Evolutionary conservation across 1,140 invertebrate genomes (phyloP).

Genomic region (Druon quercuslanigerum): DNA sequence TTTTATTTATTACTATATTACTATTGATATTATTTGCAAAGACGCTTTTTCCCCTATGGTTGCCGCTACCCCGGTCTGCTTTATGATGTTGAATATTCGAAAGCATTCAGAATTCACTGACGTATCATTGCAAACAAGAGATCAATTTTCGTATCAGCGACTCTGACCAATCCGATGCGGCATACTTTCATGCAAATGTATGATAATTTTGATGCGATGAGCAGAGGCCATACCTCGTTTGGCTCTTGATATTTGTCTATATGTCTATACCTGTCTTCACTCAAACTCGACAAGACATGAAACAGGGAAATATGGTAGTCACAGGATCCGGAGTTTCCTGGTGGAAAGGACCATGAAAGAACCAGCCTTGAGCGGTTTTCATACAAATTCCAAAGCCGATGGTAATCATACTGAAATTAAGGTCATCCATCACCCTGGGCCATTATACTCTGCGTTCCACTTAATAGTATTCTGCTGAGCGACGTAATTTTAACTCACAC

Average conservation of each 20-base stretch:
- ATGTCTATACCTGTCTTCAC: background rate
- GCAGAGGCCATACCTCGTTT: background rate
- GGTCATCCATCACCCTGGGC: conserved; percentile 66
- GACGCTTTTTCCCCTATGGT: too few species aligned
- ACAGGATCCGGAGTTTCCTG: conserved; percentile 17
- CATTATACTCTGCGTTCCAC: conserved; percentile 62
- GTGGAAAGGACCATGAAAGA: conserved; percentile 50
- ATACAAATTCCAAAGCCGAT: conserved; percentile 65
- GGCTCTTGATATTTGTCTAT: conserved; percentile 6
- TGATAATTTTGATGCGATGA: conserved; percentile 42
- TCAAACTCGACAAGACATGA: background rate
- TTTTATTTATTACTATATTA: too few species aligned
- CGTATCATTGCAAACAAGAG: background rate
- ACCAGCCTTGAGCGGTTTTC: conserved; percentile 62
- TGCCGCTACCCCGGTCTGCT: too few species aligned
- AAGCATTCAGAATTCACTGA: too few species aligned
- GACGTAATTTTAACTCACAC: conserved; percentile 64
- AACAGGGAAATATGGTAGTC: background rate
- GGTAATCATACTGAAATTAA: conserved; percentile 71
- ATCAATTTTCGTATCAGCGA: conserved; percentile 12
- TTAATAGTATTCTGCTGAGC: conserved; percentile 67
- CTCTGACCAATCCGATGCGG: background rate
- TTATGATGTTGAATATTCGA: too few species aligned
- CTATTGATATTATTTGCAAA: too few species aligned
- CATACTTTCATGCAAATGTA: conserved; percentile 42